Conservation (phyloP, 1,140 invertebrate species). For the Ceratoteleas bidentatus region DNA sequence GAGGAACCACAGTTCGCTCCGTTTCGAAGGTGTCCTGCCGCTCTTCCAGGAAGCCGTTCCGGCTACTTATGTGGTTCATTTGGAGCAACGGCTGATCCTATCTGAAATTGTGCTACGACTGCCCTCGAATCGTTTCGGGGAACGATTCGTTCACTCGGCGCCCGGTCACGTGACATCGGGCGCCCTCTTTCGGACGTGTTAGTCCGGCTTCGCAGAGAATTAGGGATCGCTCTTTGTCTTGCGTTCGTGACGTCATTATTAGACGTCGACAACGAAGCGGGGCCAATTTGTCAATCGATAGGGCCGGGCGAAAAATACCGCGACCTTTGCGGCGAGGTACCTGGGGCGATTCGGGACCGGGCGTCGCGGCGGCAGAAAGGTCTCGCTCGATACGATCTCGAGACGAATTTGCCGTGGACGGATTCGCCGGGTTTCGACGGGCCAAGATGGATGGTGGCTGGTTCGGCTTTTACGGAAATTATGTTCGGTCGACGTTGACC, state of each 20-base stretch:
- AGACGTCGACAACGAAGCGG: background rate
- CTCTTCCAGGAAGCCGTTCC: constrained; percentile 8
- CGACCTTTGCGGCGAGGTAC: constrained; percentile 48
- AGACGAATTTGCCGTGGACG: too few relatives aligned
- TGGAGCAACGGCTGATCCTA: constrained; percentile 33
- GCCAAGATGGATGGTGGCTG: constrained; percentile 21
- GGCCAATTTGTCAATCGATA: constrained; percentile 41
- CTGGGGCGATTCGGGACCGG: constrained; percentile 31
- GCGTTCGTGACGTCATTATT: constrained; percentile 13
- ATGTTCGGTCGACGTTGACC: constrained; percentile 16
- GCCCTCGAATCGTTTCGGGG: constrained; percentile 14
- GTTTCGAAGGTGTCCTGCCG: background rate
- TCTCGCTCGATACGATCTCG: constrained; percentile 32
- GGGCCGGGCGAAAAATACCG: constrained; percentile 35
- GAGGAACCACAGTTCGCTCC: background rate
- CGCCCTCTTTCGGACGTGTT: constrained; percentile 27
- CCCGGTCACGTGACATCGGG: constrained; percentile 26
- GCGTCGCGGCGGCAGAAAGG: constrained; percentile 20
- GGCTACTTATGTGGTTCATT: constrained; percentile 15
- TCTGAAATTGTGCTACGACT: constrained; percentile 20
- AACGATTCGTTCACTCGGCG: constrained; percentile 37
- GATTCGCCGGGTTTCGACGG: background rate
- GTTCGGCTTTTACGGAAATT: constrained; percentile 40
- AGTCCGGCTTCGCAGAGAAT: constrained; percentile 6
- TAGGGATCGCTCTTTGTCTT: constrained; percentile 1